Evolutionary conservation across 2,113 vertebrate species (phyloP).

Genomic region (Nipponia nippon): DNA sequence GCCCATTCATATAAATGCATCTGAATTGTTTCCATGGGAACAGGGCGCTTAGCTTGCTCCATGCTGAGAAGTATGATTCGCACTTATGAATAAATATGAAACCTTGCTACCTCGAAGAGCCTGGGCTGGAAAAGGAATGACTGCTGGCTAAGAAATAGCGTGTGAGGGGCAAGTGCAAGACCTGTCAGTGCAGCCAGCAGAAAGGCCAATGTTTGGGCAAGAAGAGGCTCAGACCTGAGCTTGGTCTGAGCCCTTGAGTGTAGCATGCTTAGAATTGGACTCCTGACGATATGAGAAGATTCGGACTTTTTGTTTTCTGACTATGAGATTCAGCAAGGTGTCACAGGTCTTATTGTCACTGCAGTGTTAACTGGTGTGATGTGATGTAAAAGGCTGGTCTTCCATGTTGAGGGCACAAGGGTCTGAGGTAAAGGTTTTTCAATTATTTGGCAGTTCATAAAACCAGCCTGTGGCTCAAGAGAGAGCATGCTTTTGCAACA

Average conservation of each 20-base stretch:
- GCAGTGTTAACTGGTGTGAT: neutral
- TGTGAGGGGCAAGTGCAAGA: neutral
- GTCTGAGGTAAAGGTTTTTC: neutral
- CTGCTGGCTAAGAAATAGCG: neutral
- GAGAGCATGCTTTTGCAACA: neutral
- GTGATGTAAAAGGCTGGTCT: neutral
- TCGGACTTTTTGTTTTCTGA: neutral
- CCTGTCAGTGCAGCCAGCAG: neutral
- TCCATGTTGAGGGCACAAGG: neutral
- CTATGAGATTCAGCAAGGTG: neutral
- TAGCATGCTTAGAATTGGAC: neutral
- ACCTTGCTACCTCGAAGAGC: neutral
- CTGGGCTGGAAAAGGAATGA: neutral
- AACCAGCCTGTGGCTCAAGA: neutral
- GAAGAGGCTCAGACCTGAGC: neutral
- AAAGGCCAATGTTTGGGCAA: neutral
- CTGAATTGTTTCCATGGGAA: conserved; percentile 47
- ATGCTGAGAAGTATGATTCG: neutral
- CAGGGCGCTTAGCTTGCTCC: neutral
- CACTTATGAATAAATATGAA: conserved; percentile 14
- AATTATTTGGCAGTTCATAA: neutral
- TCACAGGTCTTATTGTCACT: neutral
- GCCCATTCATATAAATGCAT: conserved; percentile 10
- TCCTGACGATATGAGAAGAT: neutral
- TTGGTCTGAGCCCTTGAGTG: neutral